A percentile compares a stretch with the other conserved stretches of the same genome.
Evolutionary conservation across 2,113 vertebrate genomes (phyloP).

Genomic region (Steatornis caripensis): DNA sequence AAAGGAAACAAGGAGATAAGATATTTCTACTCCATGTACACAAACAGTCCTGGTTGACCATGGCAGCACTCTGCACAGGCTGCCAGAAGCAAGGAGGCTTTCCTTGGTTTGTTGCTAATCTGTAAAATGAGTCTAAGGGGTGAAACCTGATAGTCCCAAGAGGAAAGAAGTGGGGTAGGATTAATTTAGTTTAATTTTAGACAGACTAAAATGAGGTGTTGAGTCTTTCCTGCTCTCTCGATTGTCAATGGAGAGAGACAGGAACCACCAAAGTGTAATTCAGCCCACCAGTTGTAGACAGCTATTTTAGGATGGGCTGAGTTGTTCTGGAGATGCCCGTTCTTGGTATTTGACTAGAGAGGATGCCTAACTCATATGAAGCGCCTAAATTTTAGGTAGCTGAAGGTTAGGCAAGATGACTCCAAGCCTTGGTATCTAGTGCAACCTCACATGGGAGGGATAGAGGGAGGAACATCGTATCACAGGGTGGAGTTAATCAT

Average conservation of each 20-base stretch:
- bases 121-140: neutral
- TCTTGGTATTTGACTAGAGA: neutral
- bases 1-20: slow-evolving; percentile 33
- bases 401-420: neutral
- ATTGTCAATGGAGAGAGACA: neutral
- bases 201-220: neutral
- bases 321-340: neutral
- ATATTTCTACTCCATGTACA: neutral
- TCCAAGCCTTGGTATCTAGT: neutral
- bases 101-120: slow-evolving; percentile 10
- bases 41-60: neutral
- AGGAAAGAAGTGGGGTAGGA: slow-evolving; percentile 22
- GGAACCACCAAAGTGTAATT: neutral
- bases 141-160: neutral
- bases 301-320: neutral
- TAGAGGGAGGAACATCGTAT: neutral
- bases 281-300: neutral
- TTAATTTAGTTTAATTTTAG: slow-evolving; percentile 58
- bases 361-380: neutral
- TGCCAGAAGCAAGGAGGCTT: neutral
- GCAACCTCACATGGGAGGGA: neutral
- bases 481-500: neutral
- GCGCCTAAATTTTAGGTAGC: neutral
- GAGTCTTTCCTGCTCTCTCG: neutral
- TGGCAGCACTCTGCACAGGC: neutral